Percentiles rank a stretch among this genome's conserved stretches.
Evolutionary conservation across 2,113 vertebrate species (phyloP).

Genomic region (Mirza zaza): DNA sequence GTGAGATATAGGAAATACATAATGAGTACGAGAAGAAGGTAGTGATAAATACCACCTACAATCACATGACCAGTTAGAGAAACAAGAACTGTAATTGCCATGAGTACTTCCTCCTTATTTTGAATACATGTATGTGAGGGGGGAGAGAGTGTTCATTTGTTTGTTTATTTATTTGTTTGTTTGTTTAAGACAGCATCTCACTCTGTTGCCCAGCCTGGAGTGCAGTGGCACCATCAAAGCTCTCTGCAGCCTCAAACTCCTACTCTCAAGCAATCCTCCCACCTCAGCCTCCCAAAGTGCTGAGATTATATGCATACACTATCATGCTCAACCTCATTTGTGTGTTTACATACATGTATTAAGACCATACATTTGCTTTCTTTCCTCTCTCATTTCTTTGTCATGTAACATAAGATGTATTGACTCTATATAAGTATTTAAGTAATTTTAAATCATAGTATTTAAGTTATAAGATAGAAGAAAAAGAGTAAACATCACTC

Average conservation of each 20-base stretch:
- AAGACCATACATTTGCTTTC: background rate
- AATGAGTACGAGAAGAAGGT: background rate
- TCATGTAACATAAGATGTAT: background rate
- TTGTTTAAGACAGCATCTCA: too few species aligned
- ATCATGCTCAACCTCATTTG: background rate
- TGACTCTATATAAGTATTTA: background rate
- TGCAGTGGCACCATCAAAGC: too few species aligned
- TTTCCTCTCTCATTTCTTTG: background rate
- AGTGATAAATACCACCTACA: background rate
- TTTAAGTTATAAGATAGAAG: background rate
- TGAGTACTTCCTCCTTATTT: background rate
- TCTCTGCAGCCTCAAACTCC: too few species aligned
- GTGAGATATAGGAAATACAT: background rate
- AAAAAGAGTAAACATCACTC: background rate
- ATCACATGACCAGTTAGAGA: background rate
- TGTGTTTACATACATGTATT: background rate
- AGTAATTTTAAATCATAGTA: background rate
- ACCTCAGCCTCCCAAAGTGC: too few species aligned
- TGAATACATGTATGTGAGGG: background rate
- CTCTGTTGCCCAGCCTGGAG: too few species aligned
- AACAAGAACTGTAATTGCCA: background rate
- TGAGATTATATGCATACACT: too few species aligned
- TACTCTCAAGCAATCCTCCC: too few species aligned
- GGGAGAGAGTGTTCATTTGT: too few species aligned
- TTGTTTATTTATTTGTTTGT: too few species aligned